Evolutionary conservation across 2,113 vertebrate genomes (phyloP).

Genomic region (Corythoichthys intestinalis): DNA sequence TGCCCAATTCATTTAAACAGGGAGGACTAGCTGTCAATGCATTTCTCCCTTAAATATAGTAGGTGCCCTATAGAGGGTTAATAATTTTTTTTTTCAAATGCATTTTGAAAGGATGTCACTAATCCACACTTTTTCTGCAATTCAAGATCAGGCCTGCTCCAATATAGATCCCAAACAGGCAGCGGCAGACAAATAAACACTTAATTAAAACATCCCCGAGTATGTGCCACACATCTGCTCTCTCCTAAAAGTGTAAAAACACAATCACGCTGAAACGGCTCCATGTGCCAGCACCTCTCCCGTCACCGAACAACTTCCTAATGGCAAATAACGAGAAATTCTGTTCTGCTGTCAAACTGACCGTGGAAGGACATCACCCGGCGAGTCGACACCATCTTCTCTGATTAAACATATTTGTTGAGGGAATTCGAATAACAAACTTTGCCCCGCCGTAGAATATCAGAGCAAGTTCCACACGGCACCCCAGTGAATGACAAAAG

Average conservation of each 20-base stretch:
- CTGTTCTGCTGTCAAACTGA: conserved; percentile 46
- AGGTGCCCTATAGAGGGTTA: too few species aligned
- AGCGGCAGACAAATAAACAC: too few species aligned
- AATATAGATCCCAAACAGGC: too few species aligned
- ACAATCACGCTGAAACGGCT: conserved; percentile 14
- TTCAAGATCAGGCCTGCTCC: too few species aligned
- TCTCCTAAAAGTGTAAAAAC: not conserved
- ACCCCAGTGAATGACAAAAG: conserved; percentile 61
- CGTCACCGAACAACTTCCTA: conserved; percentile 50
- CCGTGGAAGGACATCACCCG: conserved; percentile 36
- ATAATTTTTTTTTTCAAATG: too few species aligned
- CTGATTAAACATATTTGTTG: conserved; percentile 27
- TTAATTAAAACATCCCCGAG: too few species aligned
- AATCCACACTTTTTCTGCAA: too few species aligned
- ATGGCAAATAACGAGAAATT: conserved; percentile 65
- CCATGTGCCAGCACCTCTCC: conserved; percentile 36
- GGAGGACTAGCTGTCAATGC: too few species aligned
- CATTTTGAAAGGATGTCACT: too few species aligned
- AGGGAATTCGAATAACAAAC: conserved; percentile 21
- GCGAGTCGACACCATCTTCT: conserved; percentile 13
- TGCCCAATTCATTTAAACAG: too few species aligned
- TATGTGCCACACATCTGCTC: not conserved
- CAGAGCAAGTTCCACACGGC: conserved; percentile 47
- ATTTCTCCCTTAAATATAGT: too few species aligned
- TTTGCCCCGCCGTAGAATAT: conserved; percentile 39